phyloP scores from a whole-genome alignment of 2,888 invertebrate species.

The Drosophila quasianomalipes region DNA sequence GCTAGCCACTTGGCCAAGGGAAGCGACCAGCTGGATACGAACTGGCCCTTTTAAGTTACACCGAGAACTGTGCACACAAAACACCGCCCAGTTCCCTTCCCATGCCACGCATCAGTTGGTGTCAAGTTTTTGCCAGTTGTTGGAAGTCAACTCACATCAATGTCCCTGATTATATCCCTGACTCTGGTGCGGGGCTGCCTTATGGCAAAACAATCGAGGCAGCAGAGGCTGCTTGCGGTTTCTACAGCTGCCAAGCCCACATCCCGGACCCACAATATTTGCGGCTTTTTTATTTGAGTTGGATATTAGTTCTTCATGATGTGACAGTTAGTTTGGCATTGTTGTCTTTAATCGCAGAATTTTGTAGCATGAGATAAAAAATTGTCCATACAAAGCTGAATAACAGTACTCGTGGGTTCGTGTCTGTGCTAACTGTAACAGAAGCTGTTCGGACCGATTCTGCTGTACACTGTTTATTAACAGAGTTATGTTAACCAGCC shows the following conservation, averaged over 20 bases:
- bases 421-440: slow-evolving; percentile 42
- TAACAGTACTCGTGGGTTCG: slow-evolving; percentile 34
- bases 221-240: slow-evolving; percentile 34
- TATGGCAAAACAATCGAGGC: slow-evolving; percentile 13
- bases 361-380: slow-evolving; percentile 55
- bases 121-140: slow-evolving; percentile 45
- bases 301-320: slow-evolving; percentile 55
- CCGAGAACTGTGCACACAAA: slow-evolving; percentile 48
- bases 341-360: background rate
- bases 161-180: slow-evolving; percentile 21
- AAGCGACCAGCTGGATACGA: slow-evolving; percentile 11
- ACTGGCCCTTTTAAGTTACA: slow-evolving; percentile 61
- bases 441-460: background rate
- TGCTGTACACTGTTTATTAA: background rate
- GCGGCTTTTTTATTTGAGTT: slow-evolving; percentile 63
- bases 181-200: background rate
- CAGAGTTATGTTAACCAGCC: background rate
- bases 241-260: slow-evolving; percentile 32
- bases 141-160: slow-evolving; percentile 12
- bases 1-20: slow-evolving; percentile 26
- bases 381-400: background rate
- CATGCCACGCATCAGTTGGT: slow-evolving; percentile 24
- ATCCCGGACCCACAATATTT: slow-evolving; percentile 18
- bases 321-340: slow-evolving; percentile 22
- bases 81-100: background rate